phyloP scores from a whole-genome alignment of 2,113 vertebrate genomes.

The Smithornis capensis region DNA sequence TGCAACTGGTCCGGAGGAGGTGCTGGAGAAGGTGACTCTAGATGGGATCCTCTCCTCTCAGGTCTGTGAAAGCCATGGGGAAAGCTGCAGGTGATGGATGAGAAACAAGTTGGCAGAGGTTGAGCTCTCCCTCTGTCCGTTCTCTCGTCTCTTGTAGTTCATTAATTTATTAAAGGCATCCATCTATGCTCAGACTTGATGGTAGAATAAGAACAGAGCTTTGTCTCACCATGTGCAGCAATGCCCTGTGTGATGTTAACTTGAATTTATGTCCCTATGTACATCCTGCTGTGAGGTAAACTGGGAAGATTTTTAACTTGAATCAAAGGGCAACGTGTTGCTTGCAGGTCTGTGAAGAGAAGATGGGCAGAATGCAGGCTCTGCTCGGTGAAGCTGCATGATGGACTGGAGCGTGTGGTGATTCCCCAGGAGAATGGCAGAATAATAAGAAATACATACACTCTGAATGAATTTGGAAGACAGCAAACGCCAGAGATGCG shows the following conservation, averaged over 20 bases:
- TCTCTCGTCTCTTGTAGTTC: background rate
- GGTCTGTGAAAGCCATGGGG: background rate
- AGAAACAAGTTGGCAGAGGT: background rate
- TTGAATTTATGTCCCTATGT: background rate
- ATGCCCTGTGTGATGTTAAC: background rate
- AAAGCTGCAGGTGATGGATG: background rate
- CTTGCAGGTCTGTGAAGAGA: background rate
- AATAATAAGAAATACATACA: background rate
- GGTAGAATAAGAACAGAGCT: background rate
- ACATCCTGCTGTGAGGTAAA: background rate
- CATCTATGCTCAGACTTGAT: background rate
- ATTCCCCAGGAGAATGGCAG: background rate
- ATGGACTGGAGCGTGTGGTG: background rate
- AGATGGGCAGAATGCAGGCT: background rate
- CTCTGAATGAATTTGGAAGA: background rate
- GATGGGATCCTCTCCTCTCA: background rate
- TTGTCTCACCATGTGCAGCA: background rate
- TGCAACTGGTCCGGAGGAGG: background rate
- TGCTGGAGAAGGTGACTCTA: background rate
- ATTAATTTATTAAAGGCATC: background rate
- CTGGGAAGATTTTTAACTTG: background rate
- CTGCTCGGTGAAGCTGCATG: background rate
- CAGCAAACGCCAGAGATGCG: background rate
- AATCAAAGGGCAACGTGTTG: background rate
- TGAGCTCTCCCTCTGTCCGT: background rate